A percentile compares a stretch with the other conserved stretches of the same genome.
Conservation (phyloP, 2,797 vertebrate species). For the Tenualosa thibaudeaui region DNA sequence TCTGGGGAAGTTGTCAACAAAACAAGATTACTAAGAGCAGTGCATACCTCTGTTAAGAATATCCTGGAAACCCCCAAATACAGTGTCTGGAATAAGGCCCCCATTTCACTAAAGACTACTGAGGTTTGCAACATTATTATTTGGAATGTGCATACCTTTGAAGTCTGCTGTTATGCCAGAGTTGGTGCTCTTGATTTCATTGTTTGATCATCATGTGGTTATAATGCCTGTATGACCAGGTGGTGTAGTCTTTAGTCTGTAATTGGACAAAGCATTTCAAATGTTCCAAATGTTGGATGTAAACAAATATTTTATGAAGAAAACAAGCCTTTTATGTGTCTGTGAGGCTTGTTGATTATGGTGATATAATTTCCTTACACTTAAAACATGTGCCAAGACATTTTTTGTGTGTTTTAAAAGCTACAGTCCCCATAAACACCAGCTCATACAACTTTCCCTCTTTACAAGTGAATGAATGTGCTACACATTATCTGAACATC, state of each 20-base stretch:
- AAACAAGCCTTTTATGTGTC: background rate
- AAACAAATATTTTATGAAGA: background rate
- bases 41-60: background rate
- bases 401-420: background rate
- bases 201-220: background rate
- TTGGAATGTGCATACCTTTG: background rate
- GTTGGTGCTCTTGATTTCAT: background rate
- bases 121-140: background rate
- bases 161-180: background rate
- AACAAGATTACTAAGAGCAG: background rate
- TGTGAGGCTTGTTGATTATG: background rate
- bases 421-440: no score
- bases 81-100: background rate
- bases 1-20: background rate
- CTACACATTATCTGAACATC: no score
- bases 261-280: background rate
- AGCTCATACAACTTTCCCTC: no score
- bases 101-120: background rate
- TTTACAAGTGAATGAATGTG: no score
- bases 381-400: background rate
- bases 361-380: background rate
- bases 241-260: background rate
- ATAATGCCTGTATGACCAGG: background rate
- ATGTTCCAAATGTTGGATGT: background rate
- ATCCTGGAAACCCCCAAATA: constrained; percentile 11